Base-by-base conservation (phyloP, 2,113 vertebrate genomes). In the Martes martes region DNA sequence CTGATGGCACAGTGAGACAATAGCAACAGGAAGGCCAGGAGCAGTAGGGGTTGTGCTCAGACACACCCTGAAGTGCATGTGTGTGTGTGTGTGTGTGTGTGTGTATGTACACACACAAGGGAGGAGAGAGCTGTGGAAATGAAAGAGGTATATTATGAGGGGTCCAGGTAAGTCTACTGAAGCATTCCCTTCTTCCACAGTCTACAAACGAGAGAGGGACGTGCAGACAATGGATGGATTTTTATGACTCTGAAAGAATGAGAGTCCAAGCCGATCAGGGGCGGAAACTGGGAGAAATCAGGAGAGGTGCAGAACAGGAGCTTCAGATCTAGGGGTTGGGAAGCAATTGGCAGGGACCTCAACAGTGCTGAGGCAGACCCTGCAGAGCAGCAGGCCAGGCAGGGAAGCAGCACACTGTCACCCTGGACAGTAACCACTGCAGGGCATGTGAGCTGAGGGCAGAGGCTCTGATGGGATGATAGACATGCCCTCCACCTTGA, bases 401-500 rank as follows among this genome's bases (percentile, higher is more conserved):
- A 59, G 14, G 2, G 23, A 23, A 15, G 18, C 2, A 1, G 33
- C 4, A 7, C 14, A 28, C 9, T 1, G 9, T 19, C 47, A 39
- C 28, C n/a, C 50, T 7, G 47, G 67, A 57, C 14, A 0, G 50
- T 36, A 50, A 24, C 23, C 33, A n/a, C 47, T 71, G 39, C 36
- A 19, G 1, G 57, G 26, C 36, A 42, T 15, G 16, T 26, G 24
- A 39, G 42, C 21, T 36, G 83, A 47, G 8, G 45, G 33, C 63
- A 52, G 63, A 24, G 47, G 33, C 45, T 69, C 65, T 23, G 36
- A 33, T 28, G 33, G 19, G n/a, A 8, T 36, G 19, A 71, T 6
- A n/a, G 33, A n/a, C 21, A 23, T 36, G 31, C 33, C 31, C 45
- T 69, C 13, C 31, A 16, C 45, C 33, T 52, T 36, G 47, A 21